A percentile compares a stretch with the other conserved stretches of the same genome.
phyloP scores from a whole-genome alignment of 1,140 invertebrate genomes.

The Trinorchestia longiramus region DNA sequence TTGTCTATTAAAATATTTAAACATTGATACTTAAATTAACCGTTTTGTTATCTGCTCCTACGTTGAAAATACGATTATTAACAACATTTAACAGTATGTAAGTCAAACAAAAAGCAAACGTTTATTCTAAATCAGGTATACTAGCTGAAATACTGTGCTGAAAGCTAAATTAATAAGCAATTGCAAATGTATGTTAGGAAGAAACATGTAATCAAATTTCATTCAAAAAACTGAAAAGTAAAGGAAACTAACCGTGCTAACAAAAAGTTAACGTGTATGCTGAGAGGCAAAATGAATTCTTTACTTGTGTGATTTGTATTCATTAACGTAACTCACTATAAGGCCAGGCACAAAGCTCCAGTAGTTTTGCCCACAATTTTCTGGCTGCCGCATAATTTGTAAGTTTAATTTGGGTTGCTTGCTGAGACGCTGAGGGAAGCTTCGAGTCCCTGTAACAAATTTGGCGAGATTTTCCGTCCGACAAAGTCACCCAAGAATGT shows the following conservation, averaged over 20 bases:
- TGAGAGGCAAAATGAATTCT: neutral
- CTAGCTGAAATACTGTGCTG: no score
- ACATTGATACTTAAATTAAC: no score
- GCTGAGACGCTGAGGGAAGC: neutral
- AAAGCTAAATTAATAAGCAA: no score
- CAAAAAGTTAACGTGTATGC: neutral
- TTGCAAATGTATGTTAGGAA: neutral
- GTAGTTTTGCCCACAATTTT: neutral
- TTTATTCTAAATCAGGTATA: no score
- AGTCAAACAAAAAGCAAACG: no score
- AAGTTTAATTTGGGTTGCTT: constrained; percentile 2
- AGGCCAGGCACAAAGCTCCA: neutral
- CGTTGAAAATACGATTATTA: no score
- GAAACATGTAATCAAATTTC: neutral
- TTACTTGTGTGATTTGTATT: neutral
- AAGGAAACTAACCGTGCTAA: neutral
- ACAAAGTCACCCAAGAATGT: constrained; percentile 37
- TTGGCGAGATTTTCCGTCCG: neutral
- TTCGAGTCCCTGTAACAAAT: neutral
- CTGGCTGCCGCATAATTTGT: neutral
- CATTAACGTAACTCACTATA: neutral
- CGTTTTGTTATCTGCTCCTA: no score
- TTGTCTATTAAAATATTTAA: no score
- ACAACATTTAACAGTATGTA: no score
- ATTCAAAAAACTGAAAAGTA: neutral